A percentile compares a stretch with the other conserved stretches of the same genome.
These are phyloP conservation scores for Pteropus rufus DNA, from an alignment of 2,797 vertebrate genomes.

Conservation along the genomic window DNA sequence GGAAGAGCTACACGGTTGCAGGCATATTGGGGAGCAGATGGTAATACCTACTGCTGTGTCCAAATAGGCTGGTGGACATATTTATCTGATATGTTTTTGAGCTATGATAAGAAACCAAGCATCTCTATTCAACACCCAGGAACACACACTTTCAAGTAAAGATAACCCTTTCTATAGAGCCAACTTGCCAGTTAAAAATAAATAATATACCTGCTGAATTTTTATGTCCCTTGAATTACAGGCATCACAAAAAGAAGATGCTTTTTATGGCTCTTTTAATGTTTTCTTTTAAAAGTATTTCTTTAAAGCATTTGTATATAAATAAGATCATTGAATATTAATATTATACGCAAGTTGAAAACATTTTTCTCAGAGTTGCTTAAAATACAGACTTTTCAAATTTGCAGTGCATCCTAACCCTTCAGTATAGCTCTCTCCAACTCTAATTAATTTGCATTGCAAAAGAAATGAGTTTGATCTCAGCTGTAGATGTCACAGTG, in stretches of 20 bases:
- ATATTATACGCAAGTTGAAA: constrained; percentile 29
- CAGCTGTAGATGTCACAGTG: constrained; percentile 70
- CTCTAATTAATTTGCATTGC: constrained; percentile 74
- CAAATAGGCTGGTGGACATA: constrained; percentile 82
- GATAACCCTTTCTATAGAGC: constrained; percentile 59
- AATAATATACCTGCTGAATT: constrained; percentile 39
- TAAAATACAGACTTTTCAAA: constrained; percentile 58
- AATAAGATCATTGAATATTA: constrained; percentile 53
- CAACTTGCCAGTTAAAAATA: constrained; percentile 63
- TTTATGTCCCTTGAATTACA: constrained; percentile 58
- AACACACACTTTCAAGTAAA: constrained; percentile 75
- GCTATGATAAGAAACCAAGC: constrained; percentile 73
- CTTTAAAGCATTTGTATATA: constrained; percentile 48
- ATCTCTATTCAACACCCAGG: constrained; percentile 76
- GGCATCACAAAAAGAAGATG: constrained; percentile 53
- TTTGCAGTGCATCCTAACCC: constrained; percentile 59
- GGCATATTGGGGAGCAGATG: constrained; percentile 84
- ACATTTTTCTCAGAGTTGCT: constrained; percentile 52
- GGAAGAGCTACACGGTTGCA: constrained; percentile 66
- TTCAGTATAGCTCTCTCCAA: constrained; percentile 46
- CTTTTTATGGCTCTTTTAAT: constrained; percentile 36
- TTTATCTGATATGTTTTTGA: constrained; percentile 81
- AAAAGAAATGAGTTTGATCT: constrained; percentile 74
- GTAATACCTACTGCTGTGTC: constrained; percentile 81
- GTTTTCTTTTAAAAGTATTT: constrained; percentile 49